Base-by-base conservation (phyloP, 2,113 vertebrate species). In the Atlantisia rogersi region DNA sequence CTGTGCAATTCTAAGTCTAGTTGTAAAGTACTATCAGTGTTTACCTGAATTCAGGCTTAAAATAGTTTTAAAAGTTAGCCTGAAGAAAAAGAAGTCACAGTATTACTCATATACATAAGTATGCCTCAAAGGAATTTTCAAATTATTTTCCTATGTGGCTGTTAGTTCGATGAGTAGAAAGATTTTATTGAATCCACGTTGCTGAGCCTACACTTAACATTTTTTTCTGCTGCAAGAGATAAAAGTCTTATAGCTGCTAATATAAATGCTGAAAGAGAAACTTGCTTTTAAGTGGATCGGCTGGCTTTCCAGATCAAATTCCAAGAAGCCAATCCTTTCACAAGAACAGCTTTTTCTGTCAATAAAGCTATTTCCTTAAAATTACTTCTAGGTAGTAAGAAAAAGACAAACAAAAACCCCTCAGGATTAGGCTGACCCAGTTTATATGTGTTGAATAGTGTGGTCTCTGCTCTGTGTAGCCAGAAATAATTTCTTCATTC, bases 101-200 rank as follows among this genome's bases (percentile, higher is more conserved):
- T 40, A 70, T 90, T 93, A 86, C 83, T 86, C 85, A 58, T 53
- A 69, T 46, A 42, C 20, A 7, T 86, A 76, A 92, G 59, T 65
- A 63, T 81, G 68, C 46, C 79, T 88, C 68, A 90, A 64, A 79
- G 80, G 80, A 92, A 86, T 94, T 58, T 94, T 77, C 53, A 80
- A 59, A 90, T 88, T 60, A 80, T 86, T 94, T 82, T 94, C 44
- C 71, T 63, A 39, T 40, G 50, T 29, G 50, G 35, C 67, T 70
- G 70, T 79, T 82, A 75, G 79, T 59, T 75, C 91, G 46, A 93
- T 90, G 68, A 90, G 42, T 75, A 83, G 82, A 94, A 77, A 59
- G 52, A 52, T 76, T 94, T 88, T 90, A 95, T 93, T 86, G 78
- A 92, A 96, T 86, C 67, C 70, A 86, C 0, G 12, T 92, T 94